A percentile compares a stretch with the other conserved stretches of the same genome.
Evolutionary conservation across 2,888 invertebrate species (phyloP).

Genomic region (Melanotus villosus): DNA sequence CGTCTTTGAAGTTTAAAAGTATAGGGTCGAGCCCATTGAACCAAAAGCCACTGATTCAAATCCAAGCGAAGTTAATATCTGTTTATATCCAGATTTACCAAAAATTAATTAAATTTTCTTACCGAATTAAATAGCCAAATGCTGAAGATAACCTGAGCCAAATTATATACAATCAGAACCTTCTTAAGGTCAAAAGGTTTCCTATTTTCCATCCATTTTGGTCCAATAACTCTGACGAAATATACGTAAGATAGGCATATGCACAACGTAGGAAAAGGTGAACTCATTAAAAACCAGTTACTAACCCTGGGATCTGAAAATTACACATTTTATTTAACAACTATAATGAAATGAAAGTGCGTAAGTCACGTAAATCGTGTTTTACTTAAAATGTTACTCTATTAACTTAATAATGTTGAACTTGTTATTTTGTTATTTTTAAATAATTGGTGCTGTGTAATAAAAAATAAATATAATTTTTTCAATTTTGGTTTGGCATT

Average conservation of each 20-base stretch:
- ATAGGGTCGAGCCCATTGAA: too few species aligned
- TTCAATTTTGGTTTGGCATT: too few species aligned
- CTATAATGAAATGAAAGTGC: background rate
- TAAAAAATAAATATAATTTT: too few species aligned
- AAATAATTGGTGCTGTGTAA: too few species aligned
- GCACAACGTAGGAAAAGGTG: slow-evolving; percentile 87
- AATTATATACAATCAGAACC: slow-evolving; percentile 88
- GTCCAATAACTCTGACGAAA: slow-evolving; percentile 86
- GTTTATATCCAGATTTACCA: too few species aligned
- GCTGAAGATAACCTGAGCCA: slow-evolving; percentile 91
- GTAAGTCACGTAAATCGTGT: background rate
- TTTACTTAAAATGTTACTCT: too few species aligned
- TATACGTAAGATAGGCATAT: slow-evolving; percentile 89
- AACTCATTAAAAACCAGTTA: slow-evolving; percentile 91
- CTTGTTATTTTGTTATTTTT: too few species aligned
- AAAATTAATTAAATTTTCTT: too few species aligned
- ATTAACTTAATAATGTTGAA: too few species aligned
- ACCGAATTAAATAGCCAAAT: slow-evolving; percentile 95
- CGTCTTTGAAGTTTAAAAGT: too few species aligned
- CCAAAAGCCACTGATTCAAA: too few species aligned
- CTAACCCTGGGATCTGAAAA: slow-evolving; percentile 89
- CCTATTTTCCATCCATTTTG: slow-evolving; percentile 89
- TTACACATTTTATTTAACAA: background rate
- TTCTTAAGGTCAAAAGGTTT: slow-evolving; percentile 88
- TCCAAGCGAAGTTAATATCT: too few species aligned